Conservation (phyloP, 2,888 invertebrate species). For the Malthinus seriepunctatus region DNA sequence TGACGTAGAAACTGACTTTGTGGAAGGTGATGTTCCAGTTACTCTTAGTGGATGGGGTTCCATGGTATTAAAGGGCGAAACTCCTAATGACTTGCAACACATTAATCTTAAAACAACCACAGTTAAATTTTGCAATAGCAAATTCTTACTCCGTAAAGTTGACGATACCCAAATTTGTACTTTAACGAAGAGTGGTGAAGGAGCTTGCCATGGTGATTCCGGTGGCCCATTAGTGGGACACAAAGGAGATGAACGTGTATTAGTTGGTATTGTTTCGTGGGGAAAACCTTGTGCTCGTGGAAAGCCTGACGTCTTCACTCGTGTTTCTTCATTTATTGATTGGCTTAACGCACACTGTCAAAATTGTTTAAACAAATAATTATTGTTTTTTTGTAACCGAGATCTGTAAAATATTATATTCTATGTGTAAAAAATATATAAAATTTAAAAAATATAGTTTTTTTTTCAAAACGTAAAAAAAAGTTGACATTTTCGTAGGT, state of each 20-base stretch:
- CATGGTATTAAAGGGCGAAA: not conserved
- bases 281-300: not conserved
- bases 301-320: not conserved
- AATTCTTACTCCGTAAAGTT: not conserved
- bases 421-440: too few relatives aligned
- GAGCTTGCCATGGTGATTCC: constrained; percentile 60
- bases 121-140: constrained; percentile 52
- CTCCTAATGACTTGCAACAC: constrained; percentile 55
- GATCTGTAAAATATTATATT: too few relatives aligned
- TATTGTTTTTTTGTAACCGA: too few relatives aligned
- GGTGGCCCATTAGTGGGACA: constrained; percentile 25
- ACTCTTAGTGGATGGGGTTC: not conserved
- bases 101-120: constrained; percentile 57
- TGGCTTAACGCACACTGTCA: not conserved
- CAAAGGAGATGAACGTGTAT: not conserved
- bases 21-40: constrained; percentile 13
- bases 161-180: constrained; percentile 57
- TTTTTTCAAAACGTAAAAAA: too few relatives aligned
- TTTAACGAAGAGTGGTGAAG: constrained; percentile 61
- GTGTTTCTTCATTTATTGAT: not conserved
- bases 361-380: not conserved
- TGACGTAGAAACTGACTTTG: constrained; percentile 8
- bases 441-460: too few relatives aligned
- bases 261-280: not conserved
- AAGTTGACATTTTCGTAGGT: too few relatives aligned